Base-by-base conservation (phyloP, 2,113 vertebrate genomes). In the Protobothrops mucrosquamatus region DNA sequence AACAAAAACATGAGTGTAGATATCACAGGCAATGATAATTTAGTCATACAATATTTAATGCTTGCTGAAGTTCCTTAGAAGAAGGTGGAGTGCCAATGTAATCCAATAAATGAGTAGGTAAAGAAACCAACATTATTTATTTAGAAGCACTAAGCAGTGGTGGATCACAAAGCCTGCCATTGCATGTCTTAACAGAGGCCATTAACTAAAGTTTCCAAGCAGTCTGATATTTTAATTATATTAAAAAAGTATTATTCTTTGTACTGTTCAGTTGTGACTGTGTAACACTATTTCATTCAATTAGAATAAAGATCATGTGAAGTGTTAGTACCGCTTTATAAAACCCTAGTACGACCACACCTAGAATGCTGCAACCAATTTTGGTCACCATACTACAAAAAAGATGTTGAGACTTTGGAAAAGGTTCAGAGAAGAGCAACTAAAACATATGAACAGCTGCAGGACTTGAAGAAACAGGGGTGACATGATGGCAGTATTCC, bases 221-320 rank as follows among this genome's bases (percentile, higher is more conserved):
- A 39, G 11, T n/a, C 22, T 88, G 46, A 52, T 51, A 26, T 64
- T 46, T n/a, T 46, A 87, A 46, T 52, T 74, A 88, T 81, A 89
- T 74, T n/a, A 74, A n/a, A 55, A 92, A 56, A 8, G n/a, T 55
- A 88, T 88, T 69, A 69, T 69, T 88, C 8, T 51, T 55, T 88
- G 22, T 26, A 15, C 34, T 69, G 22, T 69, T 88, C 86, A 43
- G 5, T 7, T 29, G 4, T 87, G 87, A 56, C 23, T 92, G 20
- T 34, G 1, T 57, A 92, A 34, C 39, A 48, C 69, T 88, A 87
- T 11, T 92, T 86, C 92, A 93, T 94, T 88, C 55, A 39, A 6
- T 86, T 43, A 93, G 86, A 55, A 59, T 51, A 8, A 51, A 51
- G 8, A 51, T 51, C 7, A 51, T 7, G 8, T 51, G 48, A 51